Evolutionary conservation across 2,888 invertebrate genomes (phyloP).

Genomic region (Argyra leucocephala): DNA sequence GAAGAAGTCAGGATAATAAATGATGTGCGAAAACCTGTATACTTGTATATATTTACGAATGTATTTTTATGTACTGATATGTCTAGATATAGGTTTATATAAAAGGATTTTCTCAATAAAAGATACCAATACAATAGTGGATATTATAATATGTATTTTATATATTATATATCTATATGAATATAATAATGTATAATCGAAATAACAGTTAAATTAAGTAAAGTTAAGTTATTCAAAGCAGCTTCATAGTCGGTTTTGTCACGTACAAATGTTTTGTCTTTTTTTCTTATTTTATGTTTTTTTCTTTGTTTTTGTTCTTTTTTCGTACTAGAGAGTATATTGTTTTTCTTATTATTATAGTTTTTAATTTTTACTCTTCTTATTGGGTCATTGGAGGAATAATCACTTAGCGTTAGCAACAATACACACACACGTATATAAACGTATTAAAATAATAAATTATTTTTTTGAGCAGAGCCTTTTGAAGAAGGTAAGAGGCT

Average conservation of each 20-base stretch:
- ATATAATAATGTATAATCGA: background rate
- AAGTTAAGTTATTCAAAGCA: slow-evolving; percentile 1
- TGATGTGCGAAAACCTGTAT: background rate
- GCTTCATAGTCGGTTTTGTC: background rate
- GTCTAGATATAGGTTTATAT: background rate
- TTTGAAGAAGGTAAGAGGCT: no score
- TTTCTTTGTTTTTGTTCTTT: background rate
- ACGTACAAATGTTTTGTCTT: background rate
- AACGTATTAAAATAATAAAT: no score
- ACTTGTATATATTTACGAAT: background rate
- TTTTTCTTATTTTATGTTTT: background rate
- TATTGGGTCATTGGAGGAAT: background rate
- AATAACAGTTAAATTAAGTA: background rate
- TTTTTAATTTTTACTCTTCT: background rate
- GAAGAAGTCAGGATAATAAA: background rate
- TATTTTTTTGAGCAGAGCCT: no score
- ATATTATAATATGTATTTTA: background rate
- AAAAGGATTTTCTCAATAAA: background rate
- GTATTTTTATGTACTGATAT: background rate
- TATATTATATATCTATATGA: background rate
- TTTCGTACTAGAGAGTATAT: no score
- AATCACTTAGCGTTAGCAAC: background rate
- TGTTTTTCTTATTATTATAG: background rate
- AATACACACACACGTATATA: no score
- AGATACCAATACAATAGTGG: no score